Evolutionary conservation across 2,888 invertebrate genomes (phyloP), one percentile per base, ranked within the genome.

Genomic region (Palloptera scutellata): DNA sequence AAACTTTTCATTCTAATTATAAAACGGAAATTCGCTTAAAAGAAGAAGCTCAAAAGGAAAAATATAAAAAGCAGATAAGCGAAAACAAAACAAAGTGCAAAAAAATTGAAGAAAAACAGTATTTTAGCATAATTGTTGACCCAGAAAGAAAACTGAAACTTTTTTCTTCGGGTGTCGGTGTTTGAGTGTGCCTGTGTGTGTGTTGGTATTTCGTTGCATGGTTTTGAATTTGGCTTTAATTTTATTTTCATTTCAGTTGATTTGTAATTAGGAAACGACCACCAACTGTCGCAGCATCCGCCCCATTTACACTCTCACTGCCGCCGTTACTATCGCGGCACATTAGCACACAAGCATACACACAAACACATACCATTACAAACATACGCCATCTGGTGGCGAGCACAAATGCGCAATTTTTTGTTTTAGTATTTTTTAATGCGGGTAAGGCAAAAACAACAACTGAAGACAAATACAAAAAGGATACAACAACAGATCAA

Each of bases 241-340:
- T 72, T 72, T 74, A 72, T 72, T 70, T 72, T 73, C 69, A 75
- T 73, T 76, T 77, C 71, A 78, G 77, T 78, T 81, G 81, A 78
- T 81, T 80, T 80, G 82, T 79, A 81, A 81, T 82, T 83, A 81
- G 76, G 77, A 77, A 79, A 75, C 77, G 78, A 78, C 83, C 78
- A 76, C 80, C 81, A 81, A 79, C 81, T 80, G 82, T 78, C 80
- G 15, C 66, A 54, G 42, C 41, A 15, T 57, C 54, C 60, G 13
- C 19, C n/a, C 13, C 53, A 53, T 53, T 53, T 53, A 15, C 53
- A 53, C 53, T 19, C n/a, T 48, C 53, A 19, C 15, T 15, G 17
- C 53, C 41, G 42, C 19, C 42, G 20, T 52, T 45, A 12, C 17
- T 53, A 15, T 48, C 51, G 43, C 48, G 48, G 58, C 57, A 10